Evolutionary conservation across 2,797 vertebrate species (phyloP), one percentile per base, ranked within the genome.

Genomic region (Tapera naevia): DNA sequence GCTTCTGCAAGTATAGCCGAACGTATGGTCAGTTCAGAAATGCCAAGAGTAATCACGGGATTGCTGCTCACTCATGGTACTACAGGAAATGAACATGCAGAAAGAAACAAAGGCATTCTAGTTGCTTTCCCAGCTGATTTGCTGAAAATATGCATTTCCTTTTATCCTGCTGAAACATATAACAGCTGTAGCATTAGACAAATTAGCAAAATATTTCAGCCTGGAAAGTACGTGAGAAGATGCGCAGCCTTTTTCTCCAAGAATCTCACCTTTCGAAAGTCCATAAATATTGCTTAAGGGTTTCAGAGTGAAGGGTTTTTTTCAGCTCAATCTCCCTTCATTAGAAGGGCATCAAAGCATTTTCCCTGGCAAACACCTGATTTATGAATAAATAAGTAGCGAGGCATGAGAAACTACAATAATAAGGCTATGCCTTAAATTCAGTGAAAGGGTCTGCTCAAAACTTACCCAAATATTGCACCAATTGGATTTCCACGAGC

Each of bases 301-400:
- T 24, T 80, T 75, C 28, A 37, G 25, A 45, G 12, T 48, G 22
- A 21, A 10, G 6, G 81, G 88, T 46, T 96, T 61, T 89, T 94
- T 93, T 66, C 64, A 95, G 80, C 78, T 89, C n/a, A 3, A 71
- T 75, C 91, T 88, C 84, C 91, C 66, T 80, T 94, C 89, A 80
- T 86, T 82, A 93, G 90, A 95, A 80, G 61, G 64, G 85, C 80
- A 93, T 81, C 50, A n/a, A 96, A 89, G 51, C 91, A 92, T 96
- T 96, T 97, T 94, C 84, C 58, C 86, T 96, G 94, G 91, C 86
- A 97, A 91, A 93, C 19, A 70, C 6, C 2, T 82, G 39, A 93
- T 94, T 95, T 95, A 94, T 65, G 35, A 92, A 96, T 93, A 96
- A 96, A 57, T 82, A 95, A 89, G 65, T 50, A 90, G 60, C 11